Evolutionary conservation across 2,888 invertebrate species (phyloP).

Genomic region (Amphipyra berbera): DNA sequence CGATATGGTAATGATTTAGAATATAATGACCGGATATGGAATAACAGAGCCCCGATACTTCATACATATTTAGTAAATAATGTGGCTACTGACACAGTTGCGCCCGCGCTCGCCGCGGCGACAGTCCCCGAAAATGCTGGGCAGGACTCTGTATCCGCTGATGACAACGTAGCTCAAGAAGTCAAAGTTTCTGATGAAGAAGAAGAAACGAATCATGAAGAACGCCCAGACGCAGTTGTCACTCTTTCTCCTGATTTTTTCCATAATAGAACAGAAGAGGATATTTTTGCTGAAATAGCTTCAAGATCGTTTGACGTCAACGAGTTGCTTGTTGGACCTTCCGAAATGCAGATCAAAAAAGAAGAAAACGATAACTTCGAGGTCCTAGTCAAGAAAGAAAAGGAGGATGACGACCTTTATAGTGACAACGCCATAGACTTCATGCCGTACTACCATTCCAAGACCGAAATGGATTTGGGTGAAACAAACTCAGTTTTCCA

Average conservation of each 20-base stretch:
- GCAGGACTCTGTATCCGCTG: constrained; percentile 81
- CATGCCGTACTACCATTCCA: constrained; percentile 81
- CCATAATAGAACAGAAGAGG: constrained; percentile 77
- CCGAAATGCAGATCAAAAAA: constrained; percentile 83
- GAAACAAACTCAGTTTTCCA: constrained; percentile 86
- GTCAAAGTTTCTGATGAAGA: constrained; percentile 83
- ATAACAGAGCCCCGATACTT: constrained; percentile 77
- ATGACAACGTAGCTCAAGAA: constrained; percentile 86
- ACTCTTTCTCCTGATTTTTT: constrained; percentile 82
- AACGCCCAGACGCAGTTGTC: constrained; percentile 76
- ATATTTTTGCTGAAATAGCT: constrained; percentile 83
- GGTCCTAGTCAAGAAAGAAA: constrained; percentile 78
- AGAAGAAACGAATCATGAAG: constrained; percentile 43
- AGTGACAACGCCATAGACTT: constrained; percentile 86
- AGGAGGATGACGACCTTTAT: constrained; percentile 78
- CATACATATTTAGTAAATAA: constrained; percentile 88
- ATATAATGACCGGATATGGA: constrained; percentile 85
- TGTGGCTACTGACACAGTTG: constrained; percentile 85
- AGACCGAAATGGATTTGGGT: constrained; percentile 76
- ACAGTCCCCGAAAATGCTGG: constrained; percentile 70
- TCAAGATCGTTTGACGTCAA: constrained; percentile 84
- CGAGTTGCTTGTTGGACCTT: constrained; percentile 78
- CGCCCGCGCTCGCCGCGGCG: constrained; percentile 75
- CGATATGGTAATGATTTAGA: constrained; percentile 75
- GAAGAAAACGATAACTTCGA: constrained; percentile 68